Conservation (phyloP, 2,888 invertebrate species). For the Patella ulyssiponensis region DNA sequence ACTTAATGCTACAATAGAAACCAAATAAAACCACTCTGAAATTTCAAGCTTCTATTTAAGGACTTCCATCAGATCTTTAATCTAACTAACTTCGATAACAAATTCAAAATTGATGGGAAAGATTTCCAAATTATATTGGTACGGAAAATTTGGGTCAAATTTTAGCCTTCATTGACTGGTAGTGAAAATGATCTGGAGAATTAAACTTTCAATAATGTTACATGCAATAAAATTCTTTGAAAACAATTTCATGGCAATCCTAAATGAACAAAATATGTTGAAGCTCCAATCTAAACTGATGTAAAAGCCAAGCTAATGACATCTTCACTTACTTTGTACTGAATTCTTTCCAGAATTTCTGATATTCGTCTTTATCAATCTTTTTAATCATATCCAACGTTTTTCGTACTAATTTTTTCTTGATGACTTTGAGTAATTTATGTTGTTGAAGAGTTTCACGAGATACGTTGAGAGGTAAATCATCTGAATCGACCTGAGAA, state of each 20-base stretch:
- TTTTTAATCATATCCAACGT: conserved; percentile 98
- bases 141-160: no score
- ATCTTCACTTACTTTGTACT: conserved; percentile 85
- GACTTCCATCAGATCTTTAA: no score
- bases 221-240: no score
- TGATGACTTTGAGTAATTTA: conserved; percentile 98
- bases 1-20: conserved; percentile 80
- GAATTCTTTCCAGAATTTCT: conserved; percentile 98
- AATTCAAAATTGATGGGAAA: not conserved
- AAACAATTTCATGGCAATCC: no score
- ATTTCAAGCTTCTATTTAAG: not conserved
- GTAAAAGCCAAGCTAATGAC: no score
- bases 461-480: conserved; percentile 97
- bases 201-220: no score
- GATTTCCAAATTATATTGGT: not conserved
- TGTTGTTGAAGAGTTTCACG: conserved; percentile 98
- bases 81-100: not conserved
- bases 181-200: no score
- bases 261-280: no score
- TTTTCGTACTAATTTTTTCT: conserved; percentile 98
- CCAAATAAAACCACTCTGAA: conserved; percentile 2
- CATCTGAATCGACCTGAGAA: conserved; percentile 89
- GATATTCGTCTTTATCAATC: conserved; percentile 89
- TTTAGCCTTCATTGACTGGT: no score
- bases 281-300: no score